phyloP scores from a whole-genome alignment of 2,888 invertebrate genomes.

The Ophioninae sp. region DNA sequence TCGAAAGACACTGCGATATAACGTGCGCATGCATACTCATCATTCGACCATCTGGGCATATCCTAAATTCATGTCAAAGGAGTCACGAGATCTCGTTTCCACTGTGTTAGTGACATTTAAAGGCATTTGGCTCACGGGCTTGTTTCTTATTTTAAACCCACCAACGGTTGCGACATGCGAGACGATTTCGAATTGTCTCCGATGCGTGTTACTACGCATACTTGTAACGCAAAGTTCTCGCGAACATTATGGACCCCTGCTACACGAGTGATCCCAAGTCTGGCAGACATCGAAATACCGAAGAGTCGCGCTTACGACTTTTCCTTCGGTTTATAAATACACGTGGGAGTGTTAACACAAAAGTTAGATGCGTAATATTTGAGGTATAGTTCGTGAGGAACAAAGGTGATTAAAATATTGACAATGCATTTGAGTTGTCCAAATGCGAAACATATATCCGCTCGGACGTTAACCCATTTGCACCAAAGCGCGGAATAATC shows the following conservation, averaged over 20 bases:
- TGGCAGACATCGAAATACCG: conserved; percentile 12
- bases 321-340: conserved; percentile 43
- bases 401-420: background rate
- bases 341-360: background rate
- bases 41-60: conserved; percentile 22
- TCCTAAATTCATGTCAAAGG: conserved; percentile 62
- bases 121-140: conserved; percentile 72
- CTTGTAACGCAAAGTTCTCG: background rate
- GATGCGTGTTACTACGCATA: conserved; percentile 30
- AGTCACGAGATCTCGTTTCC: conserved; percentile 59
- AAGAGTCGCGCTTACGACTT: background rate
- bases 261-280: conserved; percentile 14
- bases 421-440: no score
- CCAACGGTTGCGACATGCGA: conserved; percentile 54
- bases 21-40: background rate
- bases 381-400: background rate
- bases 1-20: background rate
- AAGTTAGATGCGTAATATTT: background rate
- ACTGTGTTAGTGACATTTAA: conserved; percentile 67
- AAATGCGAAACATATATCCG: no score
- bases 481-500: no score
- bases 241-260: conserved; percentile 7
- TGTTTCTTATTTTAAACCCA: conserved; percentile 72
- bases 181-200: conserved; percentile 58
- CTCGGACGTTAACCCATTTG: no score